These are phyloP conservation scores for Sebastes oblongus DNA, from an alignment of 2,797 vertebrate genomes.

Conservation along the genomic window DNA sequence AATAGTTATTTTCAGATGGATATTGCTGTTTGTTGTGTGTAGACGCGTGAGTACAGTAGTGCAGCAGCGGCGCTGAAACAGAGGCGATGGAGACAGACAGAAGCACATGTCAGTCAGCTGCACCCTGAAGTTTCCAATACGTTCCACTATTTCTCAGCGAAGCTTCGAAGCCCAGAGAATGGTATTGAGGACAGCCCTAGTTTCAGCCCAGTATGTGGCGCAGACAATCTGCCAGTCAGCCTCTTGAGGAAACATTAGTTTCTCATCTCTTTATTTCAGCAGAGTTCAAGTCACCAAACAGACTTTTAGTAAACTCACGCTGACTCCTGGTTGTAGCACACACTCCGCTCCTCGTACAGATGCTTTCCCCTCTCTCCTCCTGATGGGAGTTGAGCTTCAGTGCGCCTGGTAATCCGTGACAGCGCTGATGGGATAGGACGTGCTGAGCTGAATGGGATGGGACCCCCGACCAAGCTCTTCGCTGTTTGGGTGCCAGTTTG, in stretches of 20 bases:
- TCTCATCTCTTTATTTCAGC: not conserved
- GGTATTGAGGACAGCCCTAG: too few species aligned
- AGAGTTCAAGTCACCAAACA: not conserved
- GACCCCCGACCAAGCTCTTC: not conserved
- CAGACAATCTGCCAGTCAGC: not conserved
- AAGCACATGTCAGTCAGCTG: too few species aligned
- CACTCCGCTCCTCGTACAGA: not conserved
- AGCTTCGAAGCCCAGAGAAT: too few species aligned
- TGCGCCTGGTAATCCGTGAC: conserved; percentile 24
- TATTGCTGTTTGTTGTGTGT: too few species aligned
- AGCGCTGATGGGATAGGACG: conserved; percentile 21
- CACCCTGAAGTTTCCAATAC: too few species aligned
- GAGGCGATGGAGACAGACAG: too few species aligned
- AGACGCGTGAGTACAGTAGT: too few species aligned
- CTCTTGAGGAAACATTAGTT: not conserved
- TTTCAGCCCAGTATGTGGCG: not conserved
- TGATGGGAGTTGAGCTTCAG: conserved; percentile 41
- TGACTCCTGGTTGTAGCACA: not conserved
- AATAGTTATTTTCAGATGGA: too few species aligned
- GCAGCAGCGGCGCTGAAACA: too few species aligned
- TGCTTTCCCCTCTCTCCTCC: conserved; percentile 10
- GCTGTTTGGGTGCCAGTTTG: not conserved
- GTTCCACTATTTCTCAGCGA: too few species aligned
- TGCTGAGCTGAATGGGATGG: conserved; percentile 24
- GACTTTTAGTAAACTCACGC: not conserved